Base-by-base conservation (phyloP, 2,797 vertebrate genomes). In the Sebastes miniatus region DNA sequence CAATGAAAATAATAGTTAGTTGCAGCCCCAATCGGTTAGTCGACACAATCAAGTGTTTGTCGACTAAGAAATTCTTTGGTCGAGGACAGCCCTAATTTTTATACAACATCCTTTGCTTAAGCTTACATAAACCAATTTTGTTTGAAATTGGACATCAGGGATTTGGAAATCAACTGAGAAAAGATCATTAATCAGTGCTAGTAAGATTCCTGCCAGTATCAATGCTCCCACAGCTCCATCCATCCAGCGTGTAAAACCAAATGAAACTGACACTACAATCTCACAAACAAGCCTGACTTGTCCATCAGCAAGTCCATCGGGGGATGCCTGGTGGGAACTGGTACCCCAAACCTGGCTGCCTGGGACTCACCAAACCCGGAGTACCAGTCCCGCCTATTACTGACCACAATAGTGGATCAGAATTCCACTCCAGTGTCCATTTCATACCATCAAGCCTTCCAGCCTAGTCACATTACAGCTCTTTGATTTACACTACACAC, bases 221-320 rank as follows among this genome's bases (percentile, higher is more conserved):
- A 64, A 36, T 47, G 54, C 27, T 66, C 56, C 64, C 50, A 5
- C 54, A 73, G 79, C 76, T 75, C 27, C 69, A 77, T 77, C 73
- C 34, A 82, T 79, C 59, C 50, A 67, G 57, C 1, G 25, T 22
- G 12, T 68, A 83, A 88, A 81, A 77, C 43, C 75, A 83, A 86
- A 71, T 68, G 50, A 81, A 82, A 87, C 78, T 75, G 80, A 87
- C 83, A 84, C 31, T 50, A 81, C 43, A 65, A 81, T 80, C 77
- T 81, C 36, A 69, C 65, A 64, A 89, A 76, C 69, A 79, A 80
- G 76, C 77, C 64, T 6, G 76, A 80, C 77, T 74, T 85, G 84
- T 84, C 79, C 47, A 79, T 73, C 86, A 83, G 20, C 54, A 59
- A 34, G 65, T 83, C 74, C 65, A 73, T 14, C 2, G 20, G 70